Evolutionary conservation across 2,797 vertebrate species (phyloP), one percentile per base, ranked within the genome.

Genomic region (Argentina silus): DNA sequence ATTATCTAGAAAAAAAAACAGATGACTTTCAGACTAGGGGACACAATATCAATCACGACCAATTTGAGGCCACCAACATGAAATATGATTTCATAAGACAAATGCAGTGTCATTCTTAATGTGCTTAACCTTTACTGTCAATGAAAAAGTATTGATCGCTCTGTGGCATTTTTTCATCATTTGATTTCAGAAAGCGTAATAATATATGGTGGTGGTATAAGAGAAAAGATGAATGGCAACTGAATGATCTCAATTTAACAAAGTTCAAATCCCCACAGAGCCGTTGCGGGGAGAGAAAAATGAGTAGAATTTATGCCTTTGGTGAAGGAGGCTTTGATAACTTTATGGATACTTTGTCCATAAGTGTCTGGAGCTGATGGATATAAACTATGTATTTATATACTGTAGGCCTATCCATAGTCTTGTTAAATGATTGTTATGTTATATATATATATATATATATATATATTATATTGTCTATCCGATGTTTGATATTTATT

Each of bases 111-210:
- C 93, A 93, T 94, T 94, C 93, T 94, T 95, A 95, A 94, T 94
- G 93, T 94, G 93, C 93, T 95, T 95, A 95, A 95, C 93, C 94
- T 95, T 95, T 95, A 94, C 93, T 95, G 93, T 95, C 94, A 94
- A 95, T 94, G 93, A 94, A 94, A 95, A 95, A 95, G 92, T 94
- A 95, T 95, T 90, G 94, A 95, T 95, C 89, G 90, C 85, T 88
- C 86, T 0, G 82, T 93, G 92, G 88, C 88, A 93, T 94, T 94
- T 93, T 94, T 93, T 93, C 93, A 90, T 94, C 92, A 94, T 95
- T 95, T 93, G 91, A 94, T 95, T 94, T 95, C 87, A 91, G 93
- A 94, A 94, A 93, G 90, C 87, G 89, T 93, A 93, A 94, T 94
- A 94, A 95, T 94, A 94, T 93, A 93, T 94, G 92, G 89, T 91